Evolutionary conservation across 1,140 invertebrate genomes (phyloP).

Genomic region (Musca vetustissima): DNA sequence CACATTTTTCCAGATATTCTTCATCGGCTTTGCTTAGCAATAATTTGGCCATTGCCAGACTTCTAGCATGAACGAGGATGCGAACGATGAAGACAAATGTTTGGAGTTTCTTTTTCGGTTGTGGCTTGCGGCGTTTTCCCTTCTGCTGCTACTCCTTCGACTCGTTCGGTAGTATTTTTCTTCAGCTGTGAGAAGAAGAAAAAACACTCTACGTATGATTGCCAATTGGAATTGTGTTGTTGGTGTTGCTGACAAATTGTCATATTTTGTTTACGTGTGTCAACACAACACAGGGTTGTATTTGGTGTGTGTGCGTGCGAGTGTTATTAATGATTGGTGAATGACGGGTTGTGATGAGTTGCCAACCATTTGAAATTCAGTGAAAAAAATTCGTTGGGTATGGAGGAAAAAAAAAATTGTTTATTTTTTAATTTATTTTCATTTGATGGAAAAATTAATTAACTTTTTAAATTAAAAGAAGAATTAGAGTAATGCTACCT

Average conservation of each 20-base stretch:
- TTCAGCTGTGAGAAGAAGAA: no score
- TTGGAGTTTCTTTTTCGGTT: neutral
- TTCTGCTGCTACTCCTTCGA: neutral
- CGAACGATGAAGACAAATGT: neutral
- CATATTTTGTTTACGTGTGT: constrained; percentile 16
- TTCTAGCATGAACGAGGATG: neutral
- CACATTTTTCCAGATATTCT: constrained; percentile 50
- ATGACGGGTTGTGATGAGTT: neutral
- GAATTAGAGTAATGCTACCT: no score
- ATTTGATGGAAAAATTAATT: no score
- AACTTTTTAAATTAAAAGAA: no score
- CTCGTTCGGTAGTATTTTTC: no score
- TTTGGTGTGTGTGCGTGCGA: no score
- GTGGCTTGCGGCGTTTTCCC: neutral
- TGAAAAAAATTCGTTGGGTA: no score
- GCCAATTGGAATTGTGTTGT: constrained; percentile 14
- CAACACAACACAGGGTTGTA: neutral
- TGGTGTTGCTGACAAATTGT: neutral
- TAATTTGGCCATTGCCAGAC: constrained; percentile 43
- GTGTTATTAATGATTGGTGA: neutral
- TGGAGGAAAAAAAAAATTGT: no score
- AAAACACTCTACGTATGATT: neutral
- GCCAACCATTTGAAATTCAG: constrained; percentile 4
- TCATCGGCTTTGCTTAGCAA: constrained; percentile 48
- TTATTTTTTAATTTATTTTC: neutral